Conservation (phyloP, 2,113 vertebrate species). For the Columbina picui region DNA sequence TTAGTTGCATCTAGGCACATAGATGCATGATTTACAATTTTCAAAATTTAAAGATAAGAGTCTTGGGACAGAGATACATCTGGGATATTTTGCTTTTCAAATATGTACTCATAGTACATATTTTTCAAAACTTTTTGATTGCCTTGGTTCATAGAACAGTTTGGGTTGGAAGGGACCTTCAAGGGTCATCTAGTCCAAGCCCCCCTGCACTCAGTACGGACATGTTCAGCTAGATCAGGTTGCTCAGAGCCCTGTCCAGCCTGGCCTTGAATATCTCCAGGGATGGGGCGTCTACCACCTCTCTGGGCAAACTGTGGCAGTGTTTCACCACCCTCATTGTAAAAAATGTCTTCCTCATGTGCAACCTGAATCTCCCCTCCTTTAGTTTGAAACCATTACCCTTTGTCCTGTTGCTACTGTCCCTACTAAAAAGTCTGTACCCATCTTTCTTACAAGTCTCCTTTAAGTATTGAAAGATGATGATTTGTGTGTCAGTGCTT, state of each 20-base stretch:
- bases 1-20: neutral
- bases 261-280: neutral
- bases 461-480: neutral
- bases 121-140: neutral
- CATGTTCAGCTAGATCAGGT: neutral
- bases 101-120: accelerated
- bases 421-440: neutral
- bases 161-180: neutral
- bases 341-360: neutral
- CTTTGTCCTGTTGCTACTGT: accelerated
- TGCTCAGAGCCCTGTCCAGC: neutral
- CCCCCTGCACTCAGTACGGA: neutral
- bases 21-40: neutral
- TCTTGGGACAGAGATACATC: neutral
- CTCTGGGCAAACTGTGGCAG: neutral
- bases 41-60: neutral
- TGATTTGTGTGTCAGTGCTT: neutral
- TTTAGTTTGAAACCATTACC: neutral
- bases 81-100: neutral
- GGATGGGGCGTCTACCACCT: neutral
- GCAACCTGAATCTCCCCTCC: neutral
- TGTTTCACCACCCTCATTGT: neutral
- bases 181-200: neutral
- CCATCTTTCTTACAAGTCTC: neutral
- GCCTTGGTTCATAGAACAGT: neutral